These are phyloP conservation scores for Copidosoma aretas DNA, from an alignment of 2,888 invertebrate genomes.

Conservation along the genomic window DNA sequence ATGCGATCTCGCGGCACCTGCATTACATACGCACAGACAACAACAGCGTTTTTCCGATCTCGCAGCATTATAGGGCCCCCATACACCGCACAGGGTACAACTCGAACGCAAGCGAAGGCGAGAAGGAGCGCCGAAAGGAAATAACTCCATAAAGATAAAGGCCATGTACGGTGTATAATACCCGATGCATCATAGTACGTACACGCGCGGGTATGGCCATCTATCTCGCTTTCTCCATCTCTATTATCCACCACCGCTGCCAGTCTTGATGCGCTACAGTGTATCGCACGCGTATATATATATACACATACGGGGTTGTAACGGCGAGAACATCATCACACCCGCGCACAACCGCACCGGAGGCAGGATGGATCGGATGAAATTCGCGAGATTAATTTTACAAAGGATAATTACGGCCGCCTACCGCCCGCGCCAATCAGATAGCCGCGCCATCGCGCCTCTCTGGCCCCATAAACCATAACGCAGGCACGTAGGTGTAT, in stretches of 20 bases:
- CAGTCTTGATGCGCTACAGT: too few species aligned
- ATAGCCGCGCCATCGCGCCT: conserved; percentile 1
- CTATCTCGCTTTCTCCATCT: too few species aligned
- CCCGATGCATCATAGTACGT: neutral
- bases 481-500: neutral
- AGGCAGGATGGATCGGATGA: conserved; percentile 3
- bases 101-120: neutral
- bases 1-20: too few species aligned
- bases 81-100: neutral
- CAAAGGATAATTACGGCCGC: conserved; percentile 34
- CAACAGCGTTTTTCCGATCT: too few species aligned
- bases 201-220: neutral
- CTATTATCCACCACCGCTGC: too few species aligned
- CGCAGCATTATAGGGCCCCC: neutral
- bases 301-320: too few species aligned
- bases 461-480: conserved; percentile 16
- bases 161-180: neutral
- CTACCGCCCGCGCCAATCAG: conserved; percentile 21
- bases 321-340: too few species aligned
- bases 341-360: neutral
- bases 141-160: conserved; percentile 21
- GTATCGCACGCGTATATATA: too few species aligned
- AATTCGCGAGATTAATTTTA: conserved; percentile 37
- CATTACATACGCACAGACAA: too few species aligned
- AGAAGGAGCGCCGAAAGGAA: conserved; percentile 18